A percentile compares a stretch with the other conserved stretches of the same genome.
Evolutionary conservation across 2,797 vertebrate genomes (phyloP).

Genomic region (Prunella strophiata): DNA sequence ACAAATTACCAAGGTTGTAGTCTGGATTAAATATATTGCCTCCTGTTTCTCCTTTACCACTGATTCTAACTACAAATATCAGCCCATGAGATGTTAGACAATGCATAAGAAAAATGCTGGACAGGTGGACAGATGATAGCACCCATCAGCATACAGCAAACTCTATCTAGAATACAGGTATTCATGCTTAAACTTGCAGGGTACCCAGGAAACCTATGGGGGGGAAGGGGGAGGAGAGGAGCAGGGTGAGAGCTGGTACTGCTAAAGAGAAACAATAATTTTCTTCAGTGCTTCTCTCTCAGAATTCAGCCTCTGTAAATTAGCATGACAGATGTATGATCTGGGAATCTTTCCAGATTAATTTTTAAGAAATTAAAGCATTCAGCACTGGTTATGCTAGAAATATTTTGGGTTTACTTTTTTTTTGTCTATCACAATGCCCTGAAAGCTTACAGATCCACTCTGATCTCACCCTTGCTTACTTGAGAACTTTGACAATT

Average conservation of each 20-base stretch:
- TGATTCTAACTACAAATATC: neutral
- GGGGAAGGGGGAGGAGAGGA: neutral
- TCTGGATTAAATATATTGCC: neutral
- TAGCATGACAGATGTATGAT: constrained; percentile 71
- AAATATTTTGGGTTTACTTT: neutral
- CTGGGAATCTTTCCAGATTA: constrained; percentile 71
- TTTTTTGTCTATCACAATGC: neutral
- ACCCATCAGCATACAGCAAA: neutral
- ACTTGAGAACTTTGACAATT: neutral
- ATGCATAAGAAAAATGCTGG: neutral
- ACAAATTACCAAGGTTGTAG: neutral
- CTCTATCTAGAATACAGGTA: neutral
- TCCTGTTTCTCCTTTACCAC: neutral
- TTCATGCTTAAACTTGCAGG: constrained; percentile 20
- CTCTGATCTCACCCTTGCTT: neutral
- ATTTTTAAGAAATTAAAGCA: constrained; percentile 68
- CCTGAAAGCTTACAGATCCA: neutral
- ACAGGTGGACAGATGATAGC: neutral
- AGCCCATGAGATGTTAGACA: neutral
- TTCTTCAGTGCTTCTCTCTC: constrained; percentile 14
- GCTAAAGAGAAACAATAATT: neutral
- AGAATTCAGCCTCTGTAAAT: constrained; percentile 64
- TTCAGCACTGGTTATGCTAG: constrained; percentile 22
- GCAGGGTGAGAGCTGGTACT: neutral
- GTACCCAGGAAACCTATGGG: neutral